These are phyloP conservation scores for Mactromeris polynyma DNA, from an alignment of 2,888 invertebrate species.

Conservation along the genomic window DNA sequence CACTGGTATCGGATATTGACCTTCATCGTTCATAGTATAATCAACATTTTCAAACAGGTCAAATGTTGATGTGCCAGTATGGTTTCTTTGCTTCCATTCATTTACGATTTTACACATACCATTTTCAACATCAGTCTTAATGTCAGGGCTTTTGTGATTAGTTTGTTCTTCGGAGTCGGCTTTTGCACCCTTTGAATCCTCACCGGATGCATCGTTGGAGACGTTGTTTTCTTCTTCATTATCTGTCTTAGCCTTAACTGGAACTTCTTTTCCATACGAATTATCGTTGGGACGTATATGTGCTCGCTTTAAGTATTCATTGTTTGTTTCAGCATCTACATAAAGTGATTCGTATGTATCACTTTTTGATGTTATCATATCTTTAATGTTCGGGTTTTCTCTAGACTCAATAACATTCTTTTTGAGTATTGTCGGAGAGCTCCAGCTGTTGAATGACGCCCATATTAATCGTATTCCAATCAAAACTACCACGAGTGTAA, in stretches of 20 bases:
- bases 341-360: neutral
- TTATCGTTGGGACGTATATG: neutral
- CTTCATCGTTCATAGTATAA: slow-evolving; percentile 41
- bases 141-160: neutral
- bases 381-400: neutral
- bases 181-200: neutral
- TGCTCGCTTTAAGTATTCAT: neutral
- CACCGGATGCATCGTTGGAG: neutral
- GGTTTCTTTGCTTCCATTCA: slow-evolving; percentile 45
- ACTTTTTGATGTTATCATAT: neutral
- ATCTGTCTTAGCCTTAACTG: neutral
- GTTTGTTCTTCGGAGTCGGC: neutral
- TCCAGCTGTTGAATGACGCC: slow-evolving; percentile 20
- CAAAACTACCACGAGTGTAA: slow-evolving; percentile 16
- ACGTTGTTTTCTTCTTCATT: neutral
- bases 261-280: neutral
- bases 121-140: neutral
- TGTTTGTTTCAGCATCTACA: neutral
- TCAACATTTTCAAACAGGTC: slow-evolving; percentile 46
- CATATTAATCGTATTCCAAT: slow-evolving; percentile 28
- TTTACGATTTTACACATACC: slow-evolving; percentile 43
- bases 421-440: neutral
- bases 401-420: neutral
- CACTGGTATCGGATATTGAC: slow-evolving; percentile 57
- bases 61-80: slow-evolving; percentile 47